A percentile compares a stretch with the other conserved stretches of the same genome.
These are phyloP conservation scores for Diaperis boleti DNA, from an alignment of 2,888 invertebrate species.

Conservation along the genomic window DNA sequence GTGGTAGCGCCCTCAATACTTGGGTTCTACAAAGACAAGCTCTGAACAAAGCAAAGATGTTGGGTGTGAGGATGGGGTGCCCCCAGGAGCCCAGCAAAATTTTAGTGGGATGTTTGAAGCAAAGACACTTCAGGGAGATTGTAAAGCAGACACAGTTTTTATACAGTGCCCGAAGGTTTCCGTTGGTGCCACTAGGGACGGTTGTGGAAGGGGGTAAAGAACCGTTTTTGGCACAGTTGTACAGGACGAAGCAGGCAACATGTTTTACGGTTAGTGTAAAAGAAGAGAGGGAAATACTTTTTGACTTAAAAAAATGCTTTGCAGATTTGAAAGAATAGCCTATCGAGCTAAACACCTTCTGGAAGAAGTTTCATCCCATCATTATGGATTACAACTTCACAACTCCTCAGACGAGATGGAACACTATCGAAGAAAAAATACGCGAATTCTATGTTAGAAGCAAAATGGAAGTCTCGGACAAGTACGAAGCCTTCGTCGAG, in stretches of 20 bases:
- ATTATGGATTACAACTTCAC: too few relatives aligned
- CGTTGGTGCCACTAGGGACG: slow-evolving; percentile 17
- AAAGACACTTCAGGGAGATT: slow-evolving; percentile 52
- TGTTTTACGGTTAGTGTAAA: slow-evolving; percentile 14
- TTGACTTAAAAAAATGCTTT: too few relatives aligned
- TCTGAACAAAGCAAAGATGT: slow-evolving; percentile 47
- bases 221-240: slow-evolving; percentile 57
- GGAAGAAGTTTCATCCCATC: too few relatives aligned
- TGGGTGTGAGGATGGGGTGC: slow-evolving; percentile 56
- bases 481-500: too few relatives aligned
- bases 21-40: background rate
- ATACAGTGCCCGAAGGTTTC: too few relatives aligned
- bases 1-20: background rate
- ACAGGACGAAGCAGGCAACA: slow-evolving; percentile 44
- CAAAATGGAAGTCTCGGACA: too few relatives aligned
- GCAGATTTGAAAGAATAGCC: too few relatives aligned
- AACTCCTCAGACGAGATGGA: too few relatives aligned
- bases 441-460: too few relatives aligned
- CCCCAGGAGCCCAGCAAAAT: slow-evolving; percentile 47
- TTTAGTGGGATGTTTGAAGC: slow-evolving; percentile 56
- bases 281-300: too few relatives aligned
- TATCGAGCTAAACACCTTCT: too few relatives aligned
- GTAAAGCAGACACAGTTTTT: slow-evolving; percentile 35
- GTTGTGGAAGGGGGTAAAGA: slow-evolving; percentile 10
- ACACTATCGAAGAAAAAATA: too few relatives aligned